Evolutionary conservation across 2,113 vertebrate species (phyloP).

Genomic region (Panthera leo): DNA sequence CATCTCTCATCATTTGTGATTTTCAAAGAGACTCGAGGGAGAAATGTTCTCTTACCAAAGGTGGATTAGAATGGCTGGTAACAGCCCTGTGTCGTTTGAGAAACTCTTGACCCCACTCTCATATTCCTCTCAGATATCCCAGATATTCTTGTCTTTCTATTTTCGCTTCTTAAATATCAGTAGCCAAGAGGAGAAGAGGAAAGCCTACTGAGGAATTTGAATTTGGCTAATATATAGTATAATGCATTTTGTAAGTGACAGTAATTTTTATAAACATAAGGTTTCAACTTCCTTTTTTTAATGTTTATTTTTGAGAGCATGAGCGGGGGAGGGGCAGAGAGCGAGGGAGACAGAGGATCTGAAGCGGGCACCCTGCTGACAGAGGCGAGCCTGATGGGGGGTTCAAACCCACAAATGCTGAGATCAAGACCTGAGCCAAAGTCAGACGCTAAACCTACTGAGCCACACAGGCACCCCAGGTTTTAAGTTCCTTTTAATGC

Average conservation of each 20-base stretch:
- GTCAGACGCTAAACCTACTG: too few relatives aligned
- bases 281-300: not conserved
- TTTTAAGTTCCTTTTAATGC: constrained; percentile 57
- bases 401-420: too few relatives aligned
- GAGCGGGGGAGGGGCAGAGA: too few relatives aligned
- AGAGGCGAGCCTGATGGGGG: too few relatives aligned
- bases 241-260: not conserved
- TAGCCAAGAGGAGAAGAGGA: not conserved
- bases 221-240: not conserved
- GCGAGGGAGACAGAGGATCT: too few relatives aligned
- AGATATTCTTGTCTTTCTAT: not conserved
- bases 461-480: not conserved
- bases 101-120: not conserved
- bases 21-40: not conserved
- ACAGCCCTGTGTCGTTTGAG: not conserved
- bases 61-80: not conserved
- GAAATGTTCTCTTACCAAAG: not conserved
- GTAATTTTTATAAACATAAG: constrained; percentile 35
- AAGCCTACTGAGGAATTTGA: not conserved
- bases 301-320: too few relatives aligned
- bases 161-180: not conserved
- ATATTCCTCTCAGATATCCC: not conserved
- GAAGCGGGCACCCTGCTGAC: too few relatives aligned
- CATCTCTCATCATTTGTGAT: not conserved
- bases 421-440: too few relatives aligned